Evolutionary conservation across 2,888 invertebrate species (phyloP), one percentile per base, ranked within the genome.

Genomic region (Melanchra persicariae): DNA sequence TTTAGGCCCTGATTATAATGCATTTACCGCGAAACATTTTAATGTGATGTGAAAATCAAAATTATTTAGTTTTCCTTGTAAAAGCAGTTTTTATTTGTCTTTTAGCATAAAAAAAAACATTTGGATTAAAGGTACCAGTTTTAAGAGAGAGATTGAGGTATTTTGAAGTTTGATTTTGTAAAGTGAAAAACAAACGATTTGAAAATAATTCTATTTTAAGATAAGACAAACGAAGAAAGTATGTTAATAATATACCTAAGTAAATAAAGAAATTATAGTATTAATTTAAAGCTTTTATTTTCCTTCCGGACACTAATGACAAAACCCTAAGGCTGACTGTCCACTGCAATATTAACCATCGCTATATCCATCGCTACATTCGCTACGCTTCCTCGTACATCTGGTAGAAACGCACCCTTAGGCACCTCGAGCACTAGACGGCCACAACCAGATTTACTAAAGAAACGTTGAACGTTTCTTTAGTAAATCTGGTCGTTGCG

Each of bases 201-300:
- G 0, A 71, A 51, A 30, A 5, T 6, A 40, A 34, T 49, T n/a
- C 30, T 58, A 43, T 65, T 75, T 57, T 45, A 43, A 51, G 19
- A 2, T 34, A 58, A 19, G 37, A 49, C 3, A 26, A 40, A 49
- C 22, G 3, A 47, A 40, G 1, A 37, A n/a, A 24, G 10, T 26
- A 51, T 37, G 34, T 49, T 17, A 17, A 22, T 24, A 24, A n/a
- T n/a, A n/a, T n/a, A n/a, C n/a, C n/a, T 43, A 77, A 43, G 47
- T 60, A 0, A 74, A 26, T 74, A 74, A 69, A 77, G 6, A 77
- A 43, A 70, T 45, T n/a, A 24, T 55, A 60, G 17, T 17, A 60
- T 45, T 22, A 1, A 45, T 26, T 54, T 9, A 4, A 6, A n/a
- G 24, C 2, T 22, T 74, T 70, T 34, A 26, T 49, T 77, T 59